These are phyloP conservation scores for Oedothorax gibbosus DNA, from an alignment of 1,140 invertebrate genomes.

Conservation along the genomic window DNA sequence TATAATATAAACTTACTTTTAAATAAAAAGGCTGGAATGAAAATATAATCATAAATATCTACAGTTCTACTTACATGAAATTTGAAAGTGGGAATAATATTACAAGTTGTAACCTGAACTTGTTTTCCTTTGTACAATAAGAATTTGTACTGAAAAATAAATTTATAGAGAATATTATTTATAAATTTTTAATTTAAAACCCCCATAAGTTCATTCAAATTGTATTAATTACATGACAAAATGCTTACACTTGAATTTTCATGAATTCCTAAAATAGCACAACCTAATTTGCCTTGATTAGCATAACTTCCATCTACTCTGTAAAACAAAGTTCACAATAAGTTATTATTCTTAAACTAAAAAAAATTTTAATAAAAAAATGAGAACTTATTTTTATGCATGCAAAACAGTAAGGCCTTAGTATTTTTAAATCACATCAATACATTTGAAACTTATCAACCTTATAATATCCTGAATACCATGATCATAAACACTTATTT, in stretches of 20 bases:
- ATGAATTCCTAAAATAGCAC: constrained; percentile 68
- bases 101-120: constrained; percentile 68
- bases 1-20: background rate
- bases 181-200: background rate
- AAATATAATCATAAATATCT: background rate
- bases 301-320: constrained; percentile 68
- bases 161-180: background rate
- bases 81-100: constrained; percentile 66
- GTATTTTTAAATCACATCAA: too few species aligned
- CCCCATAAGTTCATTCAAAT: background rate
- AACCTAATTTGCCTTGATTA: constrained; percentile 69
- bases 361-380: too few species aligned
- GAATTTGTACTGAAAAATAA: constrained; percentile 68
- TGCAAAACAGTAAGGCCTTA: too few species aligned
- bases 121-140: constrained; percentile 69
- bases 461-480: too few species aligned
- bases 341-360: too few species aligned
- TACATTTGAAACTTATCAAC: too few species aligned
- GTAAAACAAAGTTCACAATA: too few species aligned
- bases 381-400: too few species aligned
- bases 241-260: constrained; percentile 65
- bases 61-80: constrained; percentile 66
- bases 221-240: background rate
- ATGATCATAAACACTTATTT: too few species aligned
- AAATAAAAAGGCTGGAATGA: background rate